Evolutionary conservation across 2,888 invertebrate species (phyloP).

Genomic region (Holacanthella duospinosa): DNA sequence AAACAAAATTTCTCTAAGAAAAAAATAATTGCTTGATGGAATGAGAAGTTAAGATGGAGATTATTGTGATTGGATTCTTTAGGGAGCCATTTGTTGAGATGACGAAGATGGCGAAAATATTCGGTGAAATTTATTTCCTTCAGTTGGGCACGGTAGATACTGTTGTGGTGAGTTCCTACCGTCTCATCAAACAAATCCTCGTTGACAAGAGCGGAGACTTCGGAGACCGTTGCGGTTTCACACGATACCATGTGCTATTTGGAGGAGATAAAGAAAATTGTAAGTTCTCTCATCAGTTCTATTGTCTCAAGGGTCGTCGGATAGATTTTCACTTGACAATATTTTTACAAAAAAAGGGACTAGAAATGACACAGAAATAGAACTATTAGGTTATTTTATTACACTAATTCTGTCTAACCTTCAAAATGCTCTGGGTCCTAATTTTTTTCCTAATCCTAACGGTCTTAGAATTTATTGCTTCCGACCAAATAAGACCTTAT

Average conservation of each 20-base stretch:
- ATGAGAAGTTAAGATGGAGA: not conserved
- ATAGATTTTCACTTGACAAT: too few relatives aligned
- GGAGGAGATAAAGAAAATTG: conserved; percentile 77
- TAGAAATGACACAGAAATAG: not conserved
- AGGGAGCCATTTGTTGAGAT: conserved; percentile 34
- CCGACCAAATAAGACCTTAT: not conserved
- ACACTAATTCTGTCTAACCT: not conserved
- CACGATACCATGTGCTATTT: conserved; percentile 68
- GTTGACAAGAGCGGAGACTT: conserved; percentile 57
- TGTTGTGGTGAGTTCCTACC: conserved; percentile 33
- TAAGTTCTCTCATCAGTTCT: too few relatives aligned
- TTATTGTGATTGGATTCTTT: conserved; percentile 6
- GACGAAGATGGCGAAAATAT: conserved; percentile 29
- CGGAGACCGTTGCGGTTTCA: conserved; percentile 70
- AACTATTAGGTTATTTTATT: conserved; percentile 3
- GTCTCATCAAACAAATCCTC: conserved; percentile 32
- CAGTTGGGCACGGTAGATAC: conserved; percentile 32
- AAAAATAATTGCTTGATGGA: not conserved
- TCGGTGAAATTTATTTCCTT: conserved; percentile 35
- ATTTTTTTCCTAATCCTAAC: not conserved
- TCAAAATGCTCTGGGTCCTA: not conserved
- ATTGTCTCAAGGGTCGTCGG: not conserved
- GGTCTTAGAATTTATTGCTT: too few relatives aligned
- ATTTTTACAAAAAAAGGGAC: too few relatives aligned
- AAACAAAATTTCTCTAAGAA: not conserved